phyloP scores from a whole-genome alignment of 1,140 invertebrate genomes.

The Carposina sasakii region DNA sequence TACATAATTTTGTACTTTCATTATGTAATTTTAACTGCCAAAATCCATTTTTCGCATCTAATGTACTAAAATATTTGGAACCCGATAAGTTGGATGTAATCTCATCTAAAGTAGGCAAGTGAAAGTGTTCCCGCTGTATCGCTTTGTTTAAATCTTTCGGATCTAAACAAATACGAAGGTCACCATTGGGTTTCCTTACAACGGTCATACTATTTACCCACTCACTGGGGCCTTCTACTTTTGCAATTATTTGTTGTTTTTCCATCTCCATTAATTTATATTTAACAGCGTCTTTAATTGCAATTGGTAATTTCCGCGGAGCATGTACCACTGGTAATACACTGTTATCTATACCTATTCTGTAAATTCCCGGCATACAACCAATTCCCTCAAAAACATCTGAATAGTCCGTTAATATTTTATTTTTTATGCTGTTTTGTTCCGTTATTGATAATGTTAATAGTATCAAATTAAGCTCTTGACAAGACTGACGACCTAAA shows the following conservation, averaged over 20 bases:
- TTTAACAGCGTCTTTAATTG: slow-evolving; percentile 5
- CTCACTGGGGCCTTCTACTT: slow-evolving; percentile 24
- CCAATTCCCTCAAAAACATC: slow-evolving; percentile 8
- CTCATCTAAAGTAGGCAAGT: slow-evolving; percentile 25
- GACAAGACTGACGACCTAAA: background rate
- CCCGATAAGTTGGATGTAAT: background rate
- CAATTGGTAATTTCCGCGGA: slow-evolving; percentile 3
- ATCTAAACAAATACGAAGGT: slow-evolving; percentile 25
- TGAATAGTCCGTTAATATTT: background rate
- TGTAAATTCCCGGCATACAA: slow-evolving; percentile 6
- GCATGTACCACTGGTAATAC: slow-evolving; percentile 4
- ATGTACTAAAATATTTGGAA: background rate
- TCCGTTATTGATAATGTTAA: background rate
- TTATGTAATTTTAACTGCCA: slow-evolving; percentile 19
- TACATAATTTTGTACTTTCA: slow-evolving; percentile 40
- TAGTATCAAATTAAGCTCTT: background rate
- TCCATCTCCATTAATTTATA: slow-evolving; percentile 2
- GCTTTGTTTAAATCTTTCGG: slow-evolving; percentile 1
- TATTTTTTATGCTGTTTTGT: background rate
- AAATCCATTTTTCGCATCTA: slow-evolving; percentile 15
- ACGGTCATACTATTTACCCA: slow-evolving; percentile 65
- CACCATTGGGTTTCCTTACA: slow-evolving; percentile 43
- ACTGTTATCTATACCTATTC: slow-evolving; percentile 2
- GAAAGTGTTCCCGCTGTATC: slow-evolving; percentile 3
- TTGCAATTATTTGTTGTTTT: background rate